Evolutionary conservation across 2,888 invertebrate genomes (phyloP).

Genomic region (Dexiosoma caninum): DNA sequence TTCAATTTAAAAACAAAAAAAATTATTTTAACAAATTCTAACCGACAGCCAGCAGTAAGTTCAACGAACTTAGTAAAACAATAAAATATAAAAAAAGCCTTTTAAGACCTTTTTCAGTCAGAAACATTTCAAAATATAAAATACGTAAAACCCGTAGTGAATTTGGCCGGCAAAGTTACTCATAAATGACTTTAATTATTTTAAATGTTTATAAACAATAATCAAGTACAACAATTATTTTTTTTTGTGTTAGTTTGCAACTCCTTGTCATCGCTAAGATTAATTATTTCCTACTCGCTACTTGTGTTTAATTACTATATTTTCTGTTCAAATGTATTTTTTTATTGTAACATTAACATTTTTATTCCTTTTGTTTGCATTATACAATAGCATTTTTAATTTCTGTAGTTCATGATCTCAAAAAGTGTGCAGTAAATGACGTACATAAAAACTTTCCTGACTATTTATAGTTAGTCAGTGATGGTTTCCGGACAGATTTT

Average conservation of each 20-base stretch:
- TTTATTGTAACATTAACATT: neutral
- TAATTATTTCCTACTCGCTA: neutral
- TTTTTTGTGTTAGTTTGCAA: neutral
- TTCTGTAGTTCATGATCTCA: slow-evolving; percentile 19
- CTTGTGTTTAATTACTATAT: neutral
- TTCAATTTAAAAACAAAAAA: no score
- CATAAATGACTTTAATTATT: slow-evolving; percentile 5
- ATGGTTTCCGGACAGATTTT: neutral
- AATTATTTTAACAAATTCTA: no score
- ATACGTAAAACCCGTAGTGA: neutral
- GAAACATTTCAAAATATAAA: neutral
- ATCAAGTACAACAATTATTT: neutral
- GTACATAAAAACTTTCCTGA: neutral
- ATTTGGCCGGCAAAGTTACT: neutral
- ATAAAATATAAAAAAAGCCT: neutral
- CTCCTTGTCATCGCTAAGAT: neutral
- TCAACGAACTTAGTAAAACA: neutral
- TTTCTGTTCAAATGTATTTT: neutral
- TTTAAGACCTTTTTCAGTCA: neutral
- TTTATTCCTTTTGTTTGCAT: neutral
- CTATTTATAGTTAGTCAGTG: neutral
- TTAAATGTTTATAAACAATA: slow-evolving; percentile 20
- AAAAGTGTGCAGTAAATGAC: neutral
- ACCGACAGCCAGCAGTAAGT: no score
- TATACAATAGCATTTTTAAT: neutral